Evolutionary conservation across 2,888 invertebrate species (phyloP).

Genomic region (Diarsia rubi): DNA sequence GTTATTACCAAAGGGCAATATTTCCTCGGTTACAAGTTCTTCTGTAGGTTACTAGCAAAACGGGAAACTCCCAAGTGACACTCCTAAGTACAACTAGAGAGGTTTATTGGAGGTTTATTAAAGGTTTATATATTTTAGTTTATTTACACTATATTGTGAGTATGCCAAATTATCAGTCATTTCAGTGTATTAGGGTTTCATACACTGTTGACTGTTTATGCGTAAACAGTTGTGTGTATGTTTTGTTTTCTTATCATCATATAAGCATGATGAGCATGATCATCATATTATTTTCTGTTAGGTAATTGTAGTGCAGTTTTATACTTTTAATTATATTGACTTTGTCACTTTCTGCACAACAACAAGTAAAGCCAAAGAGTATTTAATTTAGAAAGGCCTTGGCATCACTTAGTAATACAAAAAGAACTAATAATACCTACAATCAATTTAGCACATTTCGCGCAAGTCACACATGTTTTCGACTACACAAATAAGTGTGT

Average conservation of each 20-base stretch:
- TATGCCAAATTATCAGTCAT: constrained; percentile 4
- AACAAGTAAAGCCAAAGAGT: not conserved
- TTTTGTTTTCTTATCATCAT: constrained; percentile 19
- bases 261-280: too few species aligned
- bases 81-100: not conserved
- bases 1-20: too few species aligned
- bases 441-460: constrained; percentile 5
- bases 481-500: constrained; percentile 40
- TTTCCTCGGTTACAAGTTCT: not conserved
- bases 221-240: constrained; percentile 16
- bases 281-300: constrained; percentile 21
- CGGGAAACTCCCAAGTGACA: too few species aligned
- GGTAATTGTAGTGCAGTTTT: constrained; percentile 3
- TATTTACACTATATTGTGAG: not conserved
- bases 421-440: not conserved
- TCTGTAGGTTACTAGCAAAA: not conserved
- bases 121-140: too few species aligned
- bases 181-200: not conserved
- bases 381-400: not conserved
- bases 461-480: constrained; percentile 16
- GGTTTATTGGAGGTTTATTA: too few species aligned
- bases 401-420: not conserved
- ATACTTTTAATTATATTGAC: not conserved
- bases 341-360: not conserved
- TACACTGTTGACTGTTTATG: not conserved